Evolutionary conservation across 2,113 vertebrate species (phyloP).

Genomic region (Tonatia bakeri): DNA sequence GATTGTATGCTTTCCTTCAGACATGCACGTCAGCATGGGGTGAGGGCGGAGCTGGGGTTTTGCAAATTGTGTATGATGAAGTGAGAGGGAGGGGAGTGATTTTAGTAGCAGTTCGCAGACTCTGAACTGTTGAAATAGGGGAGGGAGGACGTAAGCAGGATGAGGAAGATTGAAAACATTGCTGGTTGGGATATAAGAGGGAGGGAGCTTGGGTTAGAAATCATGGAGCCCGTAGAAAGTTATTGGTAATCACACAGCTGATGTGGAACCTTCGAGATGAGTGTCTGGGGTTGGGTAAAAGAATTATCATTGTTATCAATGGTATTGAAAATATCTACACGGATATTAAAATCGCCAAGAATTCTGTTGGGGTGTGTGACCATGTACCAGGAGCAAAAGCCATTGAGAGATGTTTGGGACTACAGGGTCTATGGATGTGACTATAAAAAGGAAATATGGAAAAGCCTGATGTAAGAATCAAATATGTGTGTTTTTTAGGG

Average conservation of each 20-base stretch:
- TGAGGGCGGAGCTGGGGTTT: neutral
- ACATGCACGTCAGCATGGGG: too few species aligned
- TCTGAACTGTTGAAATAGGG: neutral
- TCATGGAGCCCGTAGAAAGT: fast-evolving
- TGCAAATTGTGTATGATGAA: neutral
- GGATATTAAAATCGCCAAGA: neutral
- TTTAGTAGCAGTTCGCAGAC: neutral
- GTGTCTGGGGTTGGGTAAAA: neutral
- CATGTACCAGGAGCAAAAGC: neutral
- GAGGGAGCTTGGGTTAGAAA: neutral
- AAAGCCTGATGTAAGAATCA: neutral
- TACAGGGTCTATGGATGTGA: neutral
- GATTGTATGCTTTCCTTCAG: neutral
- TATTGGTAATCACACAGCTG: neutral
- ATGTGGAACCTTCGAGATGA: neutral
- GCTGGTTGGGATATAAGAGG: fast-evolving
- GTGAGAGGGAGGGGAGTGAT: neutral
- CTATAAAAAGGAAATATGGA: neutral
- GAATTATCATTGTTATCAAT: neutral
- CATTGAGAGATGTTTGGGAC: neutral
- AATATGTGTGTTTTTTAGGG: neutral
- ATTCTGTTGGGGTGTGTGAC: neutral
- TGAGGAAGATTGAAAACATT: neutral
- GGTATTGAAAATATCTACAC: neutral
- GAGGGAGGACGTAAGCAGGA: neutral